Base-by-base conservation (phyloP, 2,888 invertebrate genomes). In the Eristalis pertinax region DNA sequence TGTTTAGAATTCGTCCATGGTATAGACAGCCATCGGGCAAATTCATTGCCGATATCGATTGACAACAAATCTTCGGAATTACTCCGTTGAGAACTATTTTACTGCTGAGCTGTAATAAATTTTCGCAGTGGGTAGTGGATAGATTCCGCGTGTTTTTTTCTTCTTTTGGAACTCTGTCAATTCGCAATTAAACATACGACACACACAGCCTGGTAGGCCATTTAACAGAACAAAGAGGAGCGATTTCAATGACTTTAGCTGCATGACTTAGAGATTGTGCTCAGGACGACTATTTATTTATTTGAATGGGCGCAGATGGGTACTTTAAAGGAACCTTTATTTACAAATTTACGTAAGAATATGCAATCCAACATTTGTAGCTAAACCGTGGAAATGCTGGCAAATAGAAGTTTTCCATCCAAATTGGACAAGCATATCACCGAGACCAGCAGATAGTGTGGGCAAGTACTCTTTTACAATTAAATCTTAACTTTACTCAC, bases 41-140 rank as follows among this genome's bases (percentile, higher is more conserved):
- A 50, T 56, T 65, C 56, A 26, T 56, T 56, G 32, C 68, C 35
- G 41, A 68, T 67, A 76, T 68, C 76, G 76, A 76, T 76, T 76
- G 76, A 74, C 68, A 60, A 67, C 67, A 76, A 67, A 67, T 76
- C 68, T 76, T 43, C 56, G 65, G 62, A 76, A 76, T 35, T 32
- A 76, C 68, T 76, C 76, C 76, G 60, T 7, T n/a, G 76, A 68
- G 76, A 19, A 76, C 68, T 60, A 62, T 68, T 76, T 67, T 24
- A 43, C 68, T 76, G 68, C 76, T 41, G 76, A 60, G 19, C 41
- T 19, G 41, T 50, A 62, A 68, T 76, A 76, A 76, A 76, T 76
- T 76, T 60, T 50, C 56, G 56, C 56, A 73, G 73, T 32, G 19
- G 50, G 50, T 63, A 50, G 50, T n/a, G 26, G 41, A 50, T 50